A percentile compares a stretch with the other conserved stretches of the same genome.
phyloP scores from a whole-genome alignment of 2,797 vertebrate species.

The Peromyscus melanophrys region DNA sequence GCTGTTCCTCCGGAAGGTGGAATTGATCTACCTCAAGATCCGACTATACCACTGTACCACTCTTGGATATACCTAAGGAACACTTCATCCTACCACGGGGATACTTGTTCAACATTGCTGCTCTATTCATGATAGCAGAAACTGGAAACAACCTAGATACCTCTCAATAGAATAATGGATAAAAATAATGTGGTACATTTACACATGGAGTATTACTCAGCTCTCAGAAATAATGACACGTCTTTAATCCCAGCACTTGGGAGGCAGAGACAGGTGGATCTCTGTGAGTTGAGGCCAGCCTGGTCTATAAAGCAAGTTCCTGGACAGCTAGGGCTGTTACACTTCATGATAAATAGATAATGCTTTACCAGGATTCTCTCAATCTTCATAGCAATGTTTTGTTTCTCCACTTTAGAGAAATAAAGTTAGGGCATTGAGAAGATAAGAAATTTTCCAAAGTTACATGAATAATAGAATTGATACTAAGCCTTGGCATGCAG shows the following conservation, averaged over 20 bases:
- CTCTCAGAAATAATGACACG: background rate
- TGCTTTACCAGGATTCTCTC: background rate
- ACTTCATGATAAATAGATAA: background rate
- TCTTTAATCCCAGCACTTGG: no score
- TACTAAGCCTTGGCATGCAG: background rate
- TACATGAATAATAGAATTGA: background rate
- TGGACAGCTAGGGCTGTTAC: no score
- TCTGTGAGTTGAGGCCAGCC: no score
- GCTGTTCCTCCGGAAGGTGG: background rate
- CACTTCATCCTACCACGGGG: background rate
- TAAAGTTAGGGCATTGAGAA: background rate
- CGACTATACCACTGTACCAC: no score
- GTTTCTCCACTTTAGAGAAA: background rate
- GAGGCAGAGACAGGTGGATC: no score
- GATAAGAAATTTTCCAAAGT: constrained; percentile 3
- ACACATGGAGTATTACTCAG: background rate
- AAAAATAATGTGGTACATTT: background rate
- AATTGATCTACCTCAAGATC: background rate
- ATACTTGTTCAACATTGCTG: background rate
- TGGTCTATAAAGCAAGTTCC: no score
- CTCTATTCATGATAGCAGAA: background rate
- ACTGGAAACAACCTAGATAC: background rate
- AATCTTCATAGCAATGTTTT: background rate
- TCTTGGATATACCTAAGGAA: background rate
- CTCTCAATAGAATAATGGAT: background rate